These are phyloP conservation scores for Diuraphis noxia DNA, from an alignment of 1,140 invertebrate species.

Conservation along the genomic window DNA sequence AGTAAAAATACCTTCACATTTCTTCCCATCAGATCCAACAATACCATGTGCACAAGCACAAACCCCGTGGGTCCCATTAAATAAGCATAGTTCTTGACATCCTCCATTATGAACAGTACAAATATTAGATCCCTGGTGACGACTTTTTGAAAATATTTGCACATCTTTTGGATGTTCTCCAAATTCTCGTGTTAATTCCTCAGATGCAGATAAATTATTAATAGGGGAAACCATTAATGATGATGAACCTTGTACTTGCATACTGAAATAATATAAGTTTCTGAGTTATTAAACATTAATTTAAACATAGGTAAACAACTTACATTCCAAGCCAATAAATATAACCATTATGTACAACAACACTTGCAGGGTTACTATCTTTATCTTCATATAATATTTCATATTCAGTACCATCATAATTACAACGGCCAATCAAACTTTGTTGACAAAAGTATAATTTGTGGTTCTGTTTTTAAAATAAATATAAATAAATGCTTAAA, in stretches of 20 bases:
- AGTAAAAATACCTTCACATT: constrained; percentile 66
- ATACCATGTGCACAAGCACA: constrained; percentile 78
- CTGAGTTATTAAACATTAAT: background rate
- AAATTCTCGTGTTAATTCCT: constrained; percentile 65
- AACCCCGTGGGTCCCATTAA: constrained; percentile 68
- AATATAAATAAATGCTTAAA: constrained; percentile 56
- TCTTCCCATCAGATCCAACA: constrained; percentile 66
- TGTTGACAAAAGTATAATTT: constrained; percentile 85
- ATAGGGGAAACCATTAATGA: constrained; percentile 65
- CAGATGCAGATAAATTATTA: constrained; percentile 64
- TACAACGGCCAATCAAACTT: constrained; percentile 64
- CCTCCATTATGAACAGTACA: constrained; percentile 76
- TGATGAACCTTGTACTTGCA: constrained; percentile 29
- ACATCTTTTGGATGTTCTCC: constrained; percentile 74
- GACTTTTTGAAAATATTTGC: constrained; percentile 65
- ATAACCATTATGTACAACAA: constrained; percentile 62
- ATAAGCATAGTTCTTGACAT: constrained; percentile 80
- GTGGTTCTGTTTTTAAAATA: constrained; percentile 60
- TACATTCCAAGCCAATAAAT: constrained; percentile 68
- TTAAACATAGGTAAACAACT: constrained; percentile 56
- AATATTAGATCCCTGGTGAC: constrained; percentile 67
- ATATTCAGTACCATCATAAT: constrained; percentile 63
- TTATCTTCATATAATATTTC: constrained; percentile 58
- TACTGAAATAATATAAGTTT: constrained; percentile 50
- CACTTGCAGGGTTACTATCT: constrained; percentile 60